A percentile compares a stretch with the other conserved stretches of the same genome.
These are phyloP conservation scores for Chrysomallon squamiferum DNA, from an alignment of 1,140 invertebrate genomes.

Conservation along the genomic window DNA sequence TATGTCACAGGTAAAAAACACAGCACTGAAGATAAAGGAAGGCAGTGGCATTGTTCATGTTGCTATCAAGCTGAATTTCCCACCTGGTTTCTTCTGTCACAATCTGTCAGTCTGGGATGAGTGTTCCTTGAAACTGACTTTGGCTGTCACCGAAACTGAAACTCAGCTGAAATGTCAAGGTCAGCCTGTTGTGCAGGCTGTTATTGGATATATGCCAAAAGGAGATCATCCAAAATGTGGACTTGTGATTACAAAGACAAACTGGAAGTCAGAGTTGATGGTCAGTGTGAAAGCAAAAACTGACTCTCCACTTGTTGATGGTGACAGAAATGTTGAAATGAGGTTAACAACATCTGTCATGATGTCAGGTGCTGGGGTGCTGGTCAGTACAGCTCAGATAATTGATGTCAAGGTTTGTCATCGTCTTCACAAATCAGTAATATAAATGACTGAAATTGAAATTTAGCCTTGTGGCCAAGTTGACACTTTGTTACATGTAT, in stretches of 20 bases:
- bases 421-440: too few relatives aligned
- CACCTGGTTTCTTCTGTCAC: conserved; percentile 7
- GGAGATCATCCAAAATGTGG: not conserved
- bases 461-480: too few relatives aligned
- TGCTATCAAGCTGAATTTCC: not conserved
- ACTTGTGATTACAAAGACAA: not conserved
- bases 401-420: too few relatives aligned
- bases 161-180: not conserved
- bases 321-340: not conserved
- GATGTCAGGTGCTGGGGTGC: too few relatives aligned
- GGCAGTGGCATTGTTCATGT: not conserved
- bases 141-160: not conserved
- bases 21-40: not conserved
- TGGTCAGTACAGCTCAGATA: too few relatives aligned
- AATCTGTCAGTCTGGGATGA: not conserved
- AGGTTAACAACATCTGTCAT: too few relatives aligned
- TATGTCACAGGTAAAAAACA: not conserved
- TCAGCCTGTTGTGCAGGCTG: not conserved
- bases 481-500: too few relatives aligned
- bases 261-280: not conserved
- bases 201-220: not conserved
- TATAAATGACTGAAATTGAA: too few relatives aligned
- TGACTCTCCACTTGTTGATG: not conserved
- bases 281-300: not conserved
- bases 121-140: not conserved